Evolutionary conservation across 2,888 invertebrate genomes (phyloP), one percentile per base, ranked within the genome.

Genomic region (Ctenicera cuprea): DNA sequence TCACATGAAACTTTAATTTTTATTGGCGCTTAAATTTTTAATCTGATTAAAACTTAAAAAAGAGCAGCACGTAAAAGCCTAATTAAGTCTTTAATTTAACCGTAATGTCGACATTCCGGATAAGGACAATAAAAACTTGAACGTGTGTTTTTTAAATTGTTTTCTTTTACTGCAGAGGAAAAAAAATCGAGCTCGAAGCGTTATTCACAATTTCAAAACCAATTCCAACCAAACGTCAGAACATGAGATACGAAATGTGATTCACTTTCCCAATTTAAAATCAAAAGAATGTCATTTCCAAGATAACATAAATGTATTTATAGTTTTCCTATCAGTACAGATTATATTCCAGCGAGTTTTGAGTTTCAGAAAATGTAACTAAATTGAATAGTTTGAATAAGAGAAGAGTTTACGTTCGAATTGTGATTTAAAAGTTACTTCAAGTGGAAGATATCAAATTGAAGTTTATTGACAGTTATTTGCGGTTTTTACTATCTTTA

Each of bases 261-360:
- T 75, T 75, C 71, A 75, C 71, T 71, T 75, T 71, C 64, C 52
- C 71, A 71, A 71, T 71, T 64, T 71, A 71, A 71, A 75, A 75
- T 71, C 70, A 71, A 75, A 75, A 52, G 71, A 67, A 67, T 50
- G 75, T 63, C 75, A 63, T 71, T 75, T 75, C 41, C 57, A 48
- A 75, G 62, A 74, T 59, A 73, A 52, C 41, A 50, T 62, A 67
- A 66, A 63, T 57, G 50, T 64, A 68, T 73, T 69, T 63, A 64
- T 71, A 66, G 71, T 59, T 69, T 69, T 66, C 57, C 61, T 71
- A 16, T 65, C 26, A 43, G 43, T 12, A 14, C 11, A 63, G 11
- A 54, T 50, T 69, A 50, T 68, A 37, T 52, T 37, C 18, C 18
- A 12, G 59, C 3, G 30, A 9, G 12, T 1, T n/a, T 30, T 54